Evolutionary conservation across 2,797 vertebrate species (phyloP).

Genomic region (Monodelphis domestica): DNA sequence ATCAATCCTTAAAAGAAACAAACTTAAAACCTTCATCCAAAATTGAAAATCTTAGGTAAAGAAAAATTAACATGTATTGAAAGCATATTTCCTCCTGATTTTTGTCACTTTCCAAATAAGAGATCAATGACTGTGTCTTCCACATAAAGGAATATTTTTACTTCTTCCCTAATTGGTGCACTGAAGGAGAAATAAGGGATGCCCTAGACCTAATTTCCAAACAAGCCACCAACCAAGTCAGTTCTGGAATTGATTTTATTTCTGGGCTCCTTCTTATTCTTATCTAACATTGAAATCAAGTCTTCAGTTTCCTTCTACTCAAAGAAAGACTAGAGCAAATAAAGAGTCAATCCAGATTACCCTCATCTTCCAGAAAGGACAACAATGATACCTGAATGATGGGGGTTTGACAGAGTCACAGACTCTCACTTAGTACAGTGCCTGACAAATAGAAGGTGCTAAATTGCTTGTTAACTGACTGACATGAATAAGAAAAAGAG

Average conservation of each 20-base stretch:
- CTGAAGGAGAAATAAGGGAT: background rate
- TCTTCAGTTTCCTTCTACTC: background rate
- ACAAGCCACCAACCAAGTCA: background rate
- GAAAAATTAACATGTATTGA: background rate
- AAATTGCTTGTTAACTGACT: background rate
- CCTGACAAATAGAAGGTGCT: background rate
- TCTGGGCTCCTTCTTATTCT: background rate
- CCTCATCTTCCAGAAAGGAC: background rate
- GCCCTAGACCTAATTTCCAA: background rate
- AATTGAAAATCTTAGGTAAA: background rate
- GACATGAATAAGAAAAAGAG: background rate
- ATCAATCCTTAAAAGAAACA: background rate
- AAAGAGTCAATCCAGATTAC: background rate
- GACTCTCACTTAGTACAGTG: background rate
- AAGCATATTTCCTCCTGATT: background rate
- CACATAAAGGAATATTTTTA: background rate
- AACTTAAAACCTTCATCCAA: background rate
- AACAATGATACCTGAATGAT: background rate
- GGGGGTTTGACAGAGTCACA: background rate
- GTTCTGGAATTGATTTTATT: background rate
- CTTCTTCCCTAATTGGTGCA: background rate
- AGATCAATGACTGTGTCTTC: background rate
- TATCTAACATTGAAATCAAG: background rate
- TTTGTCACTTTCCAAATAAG: background rate
- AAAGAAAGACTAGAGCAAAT: background rate